phyloP scores from a whole-genome alignment of 2,113 vertebrate species.

The Pluvialis apricaria region DNA sequence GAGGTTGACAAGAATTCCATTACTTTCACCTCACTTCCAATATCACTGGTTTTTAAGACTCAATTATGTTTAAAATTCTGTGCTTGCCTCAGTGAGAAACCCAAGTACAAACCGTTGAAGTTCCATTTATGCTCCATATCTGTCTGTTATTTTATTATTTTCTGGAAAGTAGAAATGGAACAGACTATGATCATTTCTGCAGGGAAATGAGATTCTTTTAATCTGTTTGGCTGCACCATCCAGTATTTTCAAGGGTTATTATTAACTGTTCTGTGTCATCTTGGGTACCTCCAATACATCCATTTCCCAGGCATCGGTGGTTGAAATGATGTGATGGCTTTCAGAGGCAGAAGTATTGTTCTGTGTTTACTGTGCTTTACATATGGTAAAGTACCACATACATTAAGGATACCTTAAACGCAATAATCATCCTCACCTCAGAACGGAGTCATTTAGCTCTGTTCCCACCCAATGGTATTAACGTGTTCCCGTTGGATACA shows the following conservation, averaged over 20 bases:
- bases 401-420: background rate
- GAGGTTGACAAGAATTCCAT: background rate
- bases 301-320: background rate
- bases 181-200: background rate
- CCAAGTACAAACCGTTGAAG: background rate
- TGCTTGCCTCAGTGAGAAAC: background rate
- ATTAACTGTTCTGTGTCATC: background rate
- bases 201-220: background rate
- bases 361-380: background rate
- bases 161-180: background rate
- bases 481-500: background rate
- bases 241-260: background rate
- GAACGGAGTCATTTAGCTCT: background rate
- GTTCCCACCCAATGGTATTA: background rate
- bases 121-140: background rate
- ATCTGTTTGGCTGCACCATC: background rate
- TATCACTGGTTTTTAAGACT: background rate
- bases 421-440: background rate
- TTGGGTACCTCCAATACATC: background rate
- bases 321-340: background rate
- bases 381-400: background rate
- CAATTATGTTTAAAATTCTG: background rate
- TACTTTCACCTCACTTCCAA: background rate
- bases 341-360: background rate
- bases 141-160: slow-evolving; percentile 1